Conservation (phyloP, 2,888 invertebrate genomes). For the Archips xylosteana region DNA sequence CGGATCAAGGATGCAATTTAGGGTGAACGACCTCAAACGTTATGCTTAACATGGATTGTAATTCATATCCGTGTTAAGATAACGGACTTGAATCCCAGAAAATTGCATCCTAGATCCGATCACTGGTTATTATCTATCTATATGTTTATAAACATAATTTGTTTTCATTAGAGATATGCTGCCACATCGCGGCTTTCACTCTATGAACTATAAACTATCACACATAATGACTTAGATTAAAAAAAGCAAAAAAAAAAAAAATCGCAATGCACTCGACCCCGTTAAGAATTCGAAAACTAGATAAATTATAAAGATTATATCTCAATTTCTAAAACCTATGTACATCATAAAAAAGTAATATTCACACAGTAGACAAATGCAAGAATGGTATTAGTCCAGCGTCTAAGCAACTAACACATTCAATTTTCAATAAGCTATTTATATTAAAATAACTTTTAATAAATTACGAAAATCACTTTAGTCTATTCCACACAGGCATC, state of each 20-base stretch:
- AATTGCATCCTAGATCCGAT: too few species aligned
- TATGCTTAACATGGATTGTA: too few species aligned
- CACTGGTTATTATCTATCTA: background rate
- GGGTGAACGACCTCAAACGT: too few species aligned
- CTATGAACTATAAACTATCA: background rate
- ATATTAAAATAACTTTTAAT: background rate
- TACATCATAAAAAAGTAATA: slow-evolving; percentile 33
- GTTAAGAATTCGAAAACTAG: slow-evolving; percentile 26
- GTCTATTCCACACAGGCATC: background rate
- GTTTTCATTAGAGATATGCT: background rate
- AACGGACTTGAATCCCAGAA: too few species aligned
- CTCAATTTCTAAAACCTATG: slow-evolving; percentile 33
- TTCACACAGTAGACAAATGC: slow-evolving; percentile 17
- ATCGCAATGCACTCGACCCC: slow-evolving; percentile 11
- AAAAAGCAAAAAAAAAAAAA: background rate
- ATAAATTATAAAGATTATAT: slow-evolving; percentile 28
- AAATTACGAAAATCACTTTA: slow-evolving; percentile 3
- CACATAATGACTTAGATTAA: slow-evolving; percentile 8
- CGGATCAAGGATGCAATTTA: too few species aligned
- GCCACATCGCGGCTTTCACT: background rate
- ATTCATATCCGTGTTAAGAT: too few species aligned
- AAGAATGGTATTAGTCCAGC: slow-evolving; percentile 32
- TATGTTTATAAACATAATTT: background rate
- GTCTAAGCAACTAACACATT: slow-evolving; percentile 13
- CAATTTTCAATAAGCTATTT: slow-evolving; percentile 14